Conservation (phyloP, 2,888 invertebrate species). For the Macrostomum cliftonense region DNA sequence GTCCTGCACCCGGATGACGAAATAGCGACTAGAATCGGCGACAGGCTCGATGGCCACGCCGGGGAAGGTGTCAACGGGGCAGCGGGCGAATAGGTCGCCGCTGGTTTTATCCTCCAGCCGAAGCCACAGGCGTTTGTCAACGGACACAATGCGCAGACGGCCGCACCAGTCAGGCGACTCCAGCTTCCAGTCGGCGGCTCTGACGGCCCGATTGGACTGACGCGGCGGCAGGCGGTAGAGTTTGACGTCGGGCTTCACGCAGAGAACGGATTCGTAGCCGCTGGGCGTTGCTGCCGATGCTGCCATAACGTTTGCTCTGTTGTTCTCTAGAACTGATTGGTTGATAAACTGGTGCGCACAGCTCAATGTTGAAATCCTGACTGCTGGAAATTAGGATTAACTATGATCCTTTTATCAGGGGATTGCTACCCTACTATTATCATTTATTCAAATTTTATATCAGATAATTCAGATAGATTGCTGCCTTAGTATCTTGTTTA, state of each 20-base stretch:
- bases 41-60: constrained; percentile 84
- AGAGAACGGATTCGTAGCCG: constrained; percentile 49
- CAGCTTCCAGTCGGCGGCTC: constrained; percentile 97
- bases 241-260: constrained; percentile 94
- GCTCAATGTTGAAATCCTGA: too few relatives aligned
- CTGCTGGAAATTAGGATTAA: too few relatives aligned
- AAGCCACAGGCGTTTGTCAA: constrained; percentile 64
- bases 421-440: too few relatives aligned
- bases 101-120: constrained; percentile 82
- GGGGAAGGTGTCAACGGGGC: constrained; percentile 88
- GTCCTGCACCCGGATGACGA: constrained; percentile 81
- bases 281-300: too few relatives aligned
- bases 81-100: constrained; percentile 70
- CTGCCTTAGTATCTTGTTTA: too few relatives aligned
- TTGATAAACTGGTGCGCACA: too few relatives aligned
- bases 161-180: constrained; percentile 97
- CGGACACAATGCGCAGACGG: constrained; percentile 70
- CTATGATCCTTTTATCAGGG: too few relatives aligned
- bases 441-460: too few relatives aligned
- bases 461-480: too few relatives aligned
- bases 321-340: too few relatives aligned
- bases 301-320: too few relatives aligned
- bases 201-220: constrained; percentile 79
- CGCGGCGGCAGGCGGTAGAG: constrained; percentile 94
- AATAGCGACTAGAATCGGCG: constrained; percentile 88